Conservation (phyloP, 2,888 invertebrate genomes). For the Amphipyra tragopoginis region DNA sequence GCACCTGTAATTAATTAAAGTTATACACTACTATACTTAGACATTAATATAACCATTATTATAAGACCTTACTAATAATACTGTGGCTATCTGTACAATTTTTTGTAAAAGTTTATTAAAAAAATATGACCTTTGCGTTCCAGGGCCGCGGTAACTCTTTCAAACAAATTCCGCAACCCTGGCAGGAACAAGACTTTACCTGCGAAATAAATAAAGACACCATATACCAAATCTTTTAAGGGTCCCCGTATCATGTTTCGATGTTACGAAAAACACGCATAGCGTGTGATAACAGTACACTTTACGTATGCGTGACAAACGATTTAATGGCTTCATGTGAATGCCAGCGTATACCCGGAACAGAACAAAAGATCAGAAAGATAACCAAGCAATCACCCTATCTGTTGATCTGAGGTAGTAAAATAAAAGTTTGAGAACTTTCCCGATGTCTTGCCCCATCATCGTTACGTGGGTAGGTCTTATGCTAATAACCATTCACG, state of each 20-base stretch:
- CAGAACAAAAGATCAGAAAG: constrained; percentile 38
- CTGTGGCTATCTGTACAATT: no score
- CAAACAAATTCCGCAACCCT: no score
- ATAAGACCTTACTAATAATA: no score
- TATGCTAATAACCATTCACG: constrained; percentile 48
- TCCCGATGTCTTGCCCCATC: constrained; percentile 31
- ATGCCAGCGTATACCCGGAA: constrained; percentile 26
- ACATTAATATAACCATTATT: no score
- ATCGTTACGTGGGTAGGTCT: constrained; percentile 28
- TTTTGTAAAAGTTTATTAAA: no score
- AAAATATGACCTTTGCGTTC: no score
- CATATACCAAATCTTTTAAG: background rate
- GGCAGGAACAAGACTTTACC: background rate
- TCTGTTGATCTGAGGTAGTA: constrained; percentile 45
- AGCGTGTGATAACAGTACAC: constrained; percentile 27
- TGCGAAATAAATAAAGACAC: background rate
- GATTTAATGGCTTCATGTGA: constrained; percentile 43
- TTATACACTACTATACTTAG: no score
- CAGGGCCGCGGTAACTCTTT: no score
- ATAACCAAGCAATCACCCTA: constrained; percentile 49
- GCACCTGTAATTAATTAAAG: no score
- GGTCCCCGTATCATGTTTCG: background rate
- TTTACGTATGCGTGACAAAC: constrained; percentile 31
- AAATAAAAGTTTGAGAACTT: constrained; percentile 50
- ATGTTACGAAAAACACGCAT: constrained; percentile 22